Conservation (phyloP, 2,888 invertebrate genomes). For the Taphrorychus bicolor region DNA sequence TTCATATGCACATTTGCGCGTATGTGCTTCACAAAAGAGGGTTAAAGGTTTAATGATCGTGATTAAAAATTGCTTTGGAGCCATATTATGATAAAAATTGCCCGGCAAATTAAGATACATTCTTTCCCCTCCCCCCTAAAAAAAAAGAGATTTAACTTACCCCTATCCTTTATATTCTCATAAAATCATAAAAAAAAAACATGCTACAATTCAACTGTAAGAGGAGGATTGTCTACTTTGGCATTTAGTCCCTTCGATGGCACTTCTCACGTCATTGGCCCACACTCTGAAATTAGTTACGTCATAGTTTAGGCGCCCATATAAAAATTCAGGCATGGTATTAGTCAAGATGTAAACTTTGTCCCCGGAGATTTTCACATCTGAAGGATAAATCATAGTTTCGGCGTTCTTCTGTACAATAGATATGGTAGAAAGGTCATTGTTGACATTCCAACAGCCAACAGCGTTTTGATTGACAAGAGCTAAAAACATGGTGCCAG, state of each 20-base stretch:
- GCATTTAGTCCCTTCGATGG: constrained; percentile 60
- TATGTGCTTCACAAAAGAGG: constrained; percentile 36
- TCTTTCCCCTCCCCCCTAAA: constrained; percentile 9
- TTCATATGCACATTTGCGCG: constrained; percentile 40
- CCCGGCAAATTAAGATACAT: constrained; percentile 28
- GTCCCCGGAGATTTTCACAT: constrained; percentile 68
- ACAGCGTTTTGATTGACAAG: constrained; percentile 75
- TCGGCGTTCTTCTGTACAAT: constrained; percentile 67
- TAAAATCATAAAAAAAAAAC: background rate
- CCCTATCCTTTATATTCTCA: background rate
- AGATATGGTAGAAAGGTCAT: constrained; percentile 61
- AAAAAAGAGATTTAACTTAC: too few species aligned
- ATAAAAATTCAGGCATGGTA: constrained; percentile 71
- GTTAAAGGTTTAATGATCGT: constrained; percentile 34
- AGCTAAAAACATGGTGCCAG: constrained; percentile 72
- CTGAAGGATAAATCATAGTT: constrained; percentile 76
- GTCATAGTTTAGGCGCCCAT: constrained; percentile 66
- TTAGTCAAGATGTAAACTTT: constrained; percentile 75
- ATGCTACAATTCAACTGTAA: background rate
- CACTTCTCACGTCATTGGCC: constrained; percentile 58
- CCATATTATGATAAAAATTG: constrained; percentile 30
- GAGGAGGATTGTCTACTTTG: constrained; percentile 1
- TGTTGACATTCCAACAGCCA: constrained; percentile 76
- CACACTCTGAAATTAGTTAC: constrained; percentile 71
- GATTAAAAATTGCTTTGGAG: constrained; percentile 39